Evolutionary conservation across 2,797 vertebrate genomes (phyloP).

Genomic region (Sebastes jordani): DNA sequence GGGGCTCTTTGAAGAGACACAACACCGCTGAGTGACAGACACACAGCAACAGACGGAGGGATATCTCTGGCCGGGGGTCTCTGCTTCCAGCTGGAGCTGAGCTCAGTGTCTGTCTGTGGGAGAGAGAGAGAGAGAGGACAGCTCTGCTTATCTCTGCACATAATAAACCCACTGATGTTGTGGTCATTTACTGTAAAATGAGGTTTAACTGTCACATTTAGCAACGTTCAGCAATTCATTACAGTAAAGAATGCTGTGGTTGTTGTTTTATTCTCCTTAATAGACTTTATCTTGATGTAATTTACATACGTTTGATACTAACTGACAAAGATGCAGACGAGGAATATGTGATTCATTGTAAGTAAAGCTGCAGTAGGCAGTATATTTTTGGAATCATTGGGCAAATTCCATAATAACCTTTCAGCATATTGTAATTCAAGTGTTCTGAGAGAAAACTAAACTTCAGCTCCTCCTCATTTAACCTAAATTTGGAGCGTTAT

Average conservation of each 20-base stretch:
- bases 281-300: neutral
- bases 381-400: too few species aligned
- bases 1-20: conserved; percentile 53
- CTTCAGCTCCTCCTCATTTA: too few species aligned
- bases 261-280: neutral
- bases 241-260: neutral
- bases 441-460: too few species aligned
- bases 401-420: too few species aligned
- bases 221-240: neutral
- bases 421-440: too few species aligned
- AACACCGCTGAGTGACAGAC: conserved; percentile 55
- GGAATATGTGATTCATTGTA: neutral
- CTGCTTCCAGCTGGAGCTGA: conserved; percentile 47
- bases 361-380: too few species aligned
- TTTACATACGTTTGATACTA: neutral
- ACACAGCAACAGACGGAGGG: conserved; percentile 39
- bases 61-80: conserved; percentile 35
- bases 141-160: conserved; percentile 5
- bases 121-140: neutral
- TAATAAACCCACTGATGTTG: neutral
- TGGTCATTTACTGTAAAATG: neutral
- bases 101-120: neutral
- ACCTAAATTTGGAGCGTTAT: too few species aligned
- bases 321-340: neutral
- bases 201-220: neutral